phyloP scores from a whole-genome alignment of 1,140 invertebrate species.

The Achroia grisella region DNA sequence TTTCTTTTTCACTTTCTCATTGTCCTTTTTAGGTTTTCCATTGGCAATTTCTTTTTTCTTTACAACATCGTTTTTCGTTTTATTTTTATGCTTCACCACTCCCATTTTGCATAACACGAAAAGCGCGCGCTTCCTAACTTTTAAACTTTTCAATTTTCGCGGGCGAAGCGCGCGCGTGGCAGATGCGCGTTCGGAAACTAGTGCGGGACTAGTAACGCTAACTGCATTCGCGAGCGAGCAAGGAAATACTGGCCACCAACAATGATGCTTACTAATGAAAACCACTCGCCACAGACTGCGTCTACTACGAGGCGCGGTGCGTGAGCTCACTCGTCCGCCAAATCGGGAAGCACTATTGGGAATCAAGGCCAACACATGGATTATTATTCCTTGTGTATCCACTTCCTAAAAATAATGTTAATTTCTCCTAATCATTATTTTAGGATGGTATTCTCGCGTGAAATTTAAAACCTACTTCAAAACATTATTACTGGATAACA shows the following conservation, averaged over 20 bases:
- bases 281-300: constrained; percentile 24
- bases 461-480: background rate
- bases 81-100: constrained; percentile 59
- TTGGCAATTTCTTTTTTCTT: constrained; percentile 36
- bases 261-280: constrained; percentile 37
- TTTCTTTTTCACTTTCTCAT: constrained; percentile 67
- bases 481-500: background rate
- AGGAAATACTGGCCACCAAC: constrained; percentile 43
- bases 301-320: constrained; percentile 29
- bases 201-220: constrained; percentile 58
- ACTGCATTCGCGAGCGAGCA: constrained; percentile 54
- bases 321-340: constrained; percentile 57
- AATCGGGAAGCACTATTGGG: constrained; percentile 57
- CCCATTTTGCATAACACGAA: constrained; percentile 47
- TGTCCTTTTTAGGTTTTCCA: constrained; percentile 48
- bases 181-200: constrained; percentile 63
- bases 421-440: constrained; percentile 64
- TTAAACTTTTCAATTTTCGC: constrained; percentile 31
- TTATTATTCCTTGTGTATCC: constrained; percentile 55
- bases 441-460: constrained; percentile 17
- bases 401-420: constrained; percentile 58
- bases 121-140: constrained; percentile 24
- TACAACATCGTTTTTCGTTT: constrained; percentile 38
- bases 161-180: constrained; percentile 30
- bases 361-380: constrained; percentile 62